Conservation (phyloP, 2,113 vertebrate genomes). For the Salvator merianae region DNA sequence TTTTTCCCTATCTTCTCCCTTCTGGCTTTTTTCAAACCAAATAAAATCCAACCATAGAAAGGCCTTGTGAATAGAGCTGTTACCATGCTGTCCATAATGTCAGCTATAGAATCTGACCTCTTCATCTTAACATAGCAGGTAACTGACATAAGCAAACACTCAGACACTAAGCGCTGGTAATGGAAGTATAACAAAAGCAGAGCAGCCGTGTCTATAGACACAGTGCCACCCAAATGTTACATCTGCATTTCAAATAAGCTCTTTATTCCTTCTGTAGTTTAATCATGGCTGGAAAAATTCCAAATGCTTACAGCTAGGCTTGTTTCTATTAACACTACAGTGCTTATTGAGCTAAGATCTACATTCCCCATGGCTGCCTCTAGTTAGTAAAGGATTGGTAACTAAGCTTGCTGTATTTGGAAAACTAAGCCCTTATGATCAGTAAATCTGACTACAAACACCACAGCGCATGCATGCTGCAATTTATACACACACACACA, state of each 20-base stretch:
- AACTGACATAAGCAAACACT: slow-evolving; percentile 73
- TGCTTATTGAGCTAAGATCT: slow-evolving; percentile 31
- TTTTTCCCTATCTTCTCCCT: fast-evolving
- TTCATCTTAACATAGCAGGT: slow-evolving; percentile 64
- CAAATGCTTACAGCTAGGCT: slow-evolving; percentile 39
- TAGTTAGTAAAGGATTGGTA: slow-evolving; percentile 7
- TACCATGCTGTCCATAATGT: slow-evolving; percentile 25
- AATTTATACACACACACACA: too few species aligned
- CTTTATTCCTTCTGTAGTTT: slow-evolving; percentile 54
- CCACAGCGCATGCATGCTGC: background rate
- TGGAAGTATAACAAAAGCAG: slow-evolving; percentile 52
- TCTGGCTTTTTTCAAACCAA: slow-evolving; percentile 28
- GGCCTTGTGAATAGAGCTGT: slow-evolving; percentile 10
- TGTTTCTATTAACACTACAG: slow-evolving; percentile 34
- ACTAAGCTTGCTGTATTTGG: slow-evolving; percentile 27
- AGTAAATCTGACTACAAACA: background rate
- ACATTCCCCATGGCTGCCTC: slow-evolving; percentile 31
- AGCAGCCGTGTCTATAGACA: slow-evolving; percentile 49
- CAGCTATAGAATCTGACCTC: slow-evolving; percentile 41
- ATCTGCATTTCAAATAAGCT: slow-evolving; percentile 67
- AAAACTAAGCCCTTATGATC: background rate
- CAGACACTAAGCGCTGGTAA: slow-evolving; percentile 48
- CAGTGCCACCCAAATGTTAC: slow-evolving; percentile 43
- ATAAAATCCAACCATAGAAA: slow-evolving; percentile 40
- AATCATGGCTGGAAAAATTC: slow-evolving; percentile 44